Percentiles rank a stretch among this genome's conserved stretches.
phyloP scores from a whole-genome alignment of 1,140 invertebrate species.

The Thaumetopoea pityocampa region DNA sequence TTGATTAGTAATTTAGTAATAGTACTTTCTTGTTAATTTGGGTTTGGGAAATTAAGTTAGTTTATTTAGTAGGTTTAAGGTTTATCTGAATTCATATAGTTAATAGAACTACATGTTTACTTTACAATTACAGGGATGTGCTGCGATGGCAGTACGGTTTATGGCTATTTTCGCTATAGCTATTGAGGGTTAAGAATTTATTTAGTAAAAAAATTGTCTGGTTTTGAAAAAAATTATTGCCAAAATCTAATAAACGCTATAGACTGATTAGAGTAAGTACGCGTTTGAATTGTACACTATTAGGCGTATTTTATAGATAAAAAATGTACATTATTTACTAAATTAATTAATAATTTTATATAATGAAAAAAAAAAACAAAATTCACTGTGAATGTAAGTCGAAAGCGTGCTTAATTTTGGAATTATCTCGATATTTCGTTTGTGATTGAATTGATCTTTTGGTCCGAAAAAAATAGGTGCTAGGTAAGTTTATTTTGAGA shows the following conservation, averaged over 20 bases:
- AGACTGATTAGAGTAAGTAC: conserved; percentile 75
- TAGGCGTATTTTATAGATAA: conserved; percentile 71
- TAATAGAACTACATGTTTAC: conserved; percentile 66
- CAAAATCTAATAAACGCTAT: conserved; percentile 74
- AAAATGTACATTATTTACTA: conserved; percentile 74
- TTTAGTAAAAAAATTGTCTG: conserved; percentile 43
- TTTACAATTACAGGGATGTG: conserved; percentile 73
- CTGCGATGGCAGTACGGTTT: conserved; percentile 59
- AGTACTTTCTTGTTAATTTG: conserved; percentile 73
- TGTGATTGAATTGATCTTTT: conserved; percentile 63
- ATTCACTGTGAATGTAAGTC: conserved; percentile 17
- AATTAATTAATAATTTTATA: conserved; percentile 67
- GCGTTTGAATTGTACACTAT: conserved; percentile 72
- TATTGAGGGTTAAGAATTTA: conserved; percentile 50
- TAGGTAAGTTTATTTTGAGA: conserved; percentile 60
- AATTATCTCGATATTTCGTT: conserved; percentile 48
- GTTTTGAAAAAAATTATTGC: conserved; percentile 41
- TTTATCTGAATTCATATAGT: conserved; percentile 72
- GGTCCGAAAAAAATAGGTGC: conserved; percentile 45
- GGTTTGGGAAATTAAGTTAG: conserved; percentile 72
- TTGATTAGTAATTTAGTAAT: conserved; percentile 66
- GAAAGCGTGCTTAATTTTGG: conserved; percentile 56
- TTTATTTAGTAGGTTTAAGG: conserved; percentile 66
- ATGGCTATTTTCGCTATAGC: conserved; percentile 40
- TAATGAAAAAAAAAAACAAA: conserved; percentile 29